These are phyloP conservation scores for Cyrtorhinus lividipennis DNA, from an alignment of 1,140 invertebrate species.

Conservation along the genomic window DNA sequence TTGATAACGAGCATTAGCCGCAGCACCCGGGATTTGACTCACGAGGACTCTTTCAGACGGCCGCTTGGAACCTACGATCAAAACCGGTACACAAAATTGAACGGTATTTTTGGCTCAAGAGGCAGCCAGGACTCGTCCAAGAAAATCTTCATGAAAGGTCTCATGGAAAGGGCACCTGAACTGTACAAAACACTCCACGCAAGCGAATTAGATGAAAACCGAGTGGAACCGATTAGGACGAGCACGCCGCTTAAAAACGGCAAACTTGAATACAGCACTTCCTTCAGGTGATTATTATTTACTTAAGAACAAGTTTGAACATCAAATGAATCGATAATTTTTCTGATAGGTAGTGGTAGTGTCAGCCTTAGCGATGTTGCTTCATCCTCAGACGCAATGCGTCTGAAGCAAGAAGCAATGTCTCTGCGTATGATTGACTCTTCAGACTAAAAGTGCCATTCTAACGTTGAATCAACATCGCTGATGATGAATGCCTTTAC, in stretches of 20 bases:
- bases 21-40: conserved; percentile 52
- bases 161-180: conserved; percentile 57
- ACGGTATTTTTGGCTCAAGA: conserved; percentile 26
- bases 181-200: conserved; percentile 53
- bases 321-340: no score
- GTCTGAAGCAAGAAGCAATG: no score
- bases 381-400: no score
- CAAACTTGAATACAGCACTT: conserved; percentile 25
- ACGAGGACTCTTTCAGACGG: conserved; percentile 25
- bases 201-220: conserved; percentile 35
- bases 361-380: no score
- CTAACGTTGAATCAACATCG: no score
- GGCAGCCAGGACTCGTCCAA: conserved; percentile 39
- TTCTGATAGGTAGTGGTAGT: no score
- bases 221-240: conserved; percentile 14
- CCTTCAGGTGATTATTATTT: conserved; percentile 22
- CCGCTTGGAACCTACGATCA: conserved; percentile 29
- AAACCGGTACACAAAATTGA: conserved; percentile 36
- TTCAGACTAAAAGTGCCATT: no score
- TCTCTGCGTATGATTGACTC: no score
- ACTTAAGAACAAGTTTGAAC: no score
- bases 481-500: no score
- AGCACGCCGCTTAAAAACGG: conserved; percentile 25
- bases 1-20: conserved; percentile 68
- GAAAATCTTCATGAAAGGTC: conserved; percentile 50